Conservation (phyloP, 2,113 vertebrate genomes). For the Megaleporinus macrocephalus region DNA sequence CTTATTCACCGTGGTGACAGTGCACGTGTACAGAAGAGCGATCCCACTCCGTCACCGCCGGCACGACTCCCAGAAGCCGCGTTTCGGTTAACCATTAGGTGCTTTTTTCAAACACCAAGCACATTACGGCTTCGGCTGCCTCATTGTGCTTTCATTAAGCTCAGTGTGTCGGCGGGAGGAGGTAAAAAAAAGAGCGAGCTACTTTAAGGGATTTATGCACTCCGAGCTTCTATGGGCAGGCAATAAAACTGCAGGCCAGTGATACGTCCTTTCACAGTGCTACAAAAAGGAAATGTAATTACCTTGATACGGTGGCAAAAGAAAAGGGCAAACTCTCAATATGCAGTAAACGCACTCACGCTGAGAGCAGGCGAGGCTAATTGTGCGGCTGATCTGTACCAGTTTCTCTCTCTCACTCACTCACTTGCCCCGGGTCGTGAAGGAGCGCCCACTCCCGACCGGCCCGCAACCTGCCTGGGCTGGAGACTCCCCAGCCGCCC, state of each 20-base stretch:
- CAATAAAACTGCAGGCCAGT: slow-evolving; percentile 59
- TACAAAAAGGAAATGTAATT: slow-evolving; percentile 65
- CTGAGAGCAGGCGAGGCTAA: slow-evolving; percentile 54
- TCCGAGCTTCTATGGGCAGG: slow-evolving; percentile 50
- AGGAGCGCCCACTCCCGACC: slow-evolving; percentile 2
- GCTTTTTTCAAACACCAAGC: slow-evolving; percentile 39
- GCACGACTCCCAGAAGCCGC: slow-evolving; percentile 32
- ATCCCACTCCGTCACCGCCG: not conserved
- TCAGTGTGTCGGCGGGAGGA: slow-evolving; percentile 51
- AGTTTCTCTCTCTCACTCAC: slow-evolving; percentile 31
- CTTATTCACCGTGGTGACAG: not conserved
- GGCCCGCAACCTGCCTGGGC: not conserved
- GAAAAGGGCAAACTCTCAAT: slow-evolving; percentile 65
- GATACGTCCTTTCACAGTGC: slow-evolving; percentile 57
- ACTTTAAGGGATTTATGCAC: slow-evolving; percentile 65
- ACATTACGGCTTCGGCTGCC: slow-evolving; percentile 38
- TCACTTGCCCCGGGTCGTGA: not conserved
- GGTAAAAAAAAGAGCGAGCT: slow-evolving; percentile 39
- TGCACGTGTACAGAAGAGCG: not conserved
- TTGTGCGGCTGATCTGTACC: slow-evolving; percentile 59
- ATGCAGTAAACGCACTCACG: slow-evolving; percentile 60
- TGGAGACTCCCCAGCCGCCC: slow-evolving; percentile 3
- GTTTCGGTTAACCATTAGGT: slow-evolving; percentile 44
- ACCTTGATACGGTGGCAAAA: slow-evolving; percentile 62
- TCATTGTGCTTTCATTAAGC: slow-evolving; percentile 61